A percentile compares a stretch with the other conserved stretches of the same genome.
Evolutionary conservation across 2,797 vertebrate genomes (phyloP).

Genomic region (Microctenopoma lineatum): DNA sequence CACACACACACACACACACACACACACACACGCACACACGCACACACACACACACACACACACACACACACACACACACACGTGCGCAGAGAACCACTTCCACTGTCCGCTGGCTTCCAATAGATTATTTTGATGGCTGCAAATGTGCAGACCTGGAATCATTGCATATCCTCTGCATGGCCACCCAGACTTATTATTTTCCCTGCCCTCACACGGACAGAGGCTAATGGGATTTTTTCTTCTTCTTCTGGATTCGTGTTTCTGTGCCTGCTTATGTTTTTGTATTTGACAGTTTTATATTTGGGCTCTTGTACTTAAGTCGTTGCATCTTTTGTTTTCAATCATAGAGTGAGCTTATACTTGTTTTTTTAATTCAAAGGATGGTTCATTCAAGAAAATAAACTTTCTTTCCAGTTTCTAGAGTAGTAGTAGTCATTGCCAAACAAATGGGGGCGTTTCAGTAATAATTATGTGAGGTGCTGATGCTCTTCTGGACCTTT

Average conservation of each 20-base stretch:
- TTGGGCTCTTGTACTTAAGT: slow-evolving; percentile 6
- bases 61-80: slow-evolving; percentile 34
- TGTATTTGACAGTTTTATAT: slow-evolving; percentile 1
- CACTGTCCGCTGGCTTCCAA: slow-evolving; percentile 52
- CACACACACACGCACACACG: slow-evolving; percentile 34
- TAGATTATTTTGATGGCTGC: slow-evolving; percentile 58
- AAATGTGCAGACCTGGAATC: slow-evolving; percentile 59
- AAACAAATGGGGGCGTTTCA: neutral
- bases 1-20: slow-evolving; percentile 30
- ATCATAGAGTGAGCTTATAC: accelerated
- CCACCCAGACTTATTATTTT: slow-evolving; percentile 53
- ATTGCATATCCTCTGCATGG: slow-evolving; percentile 56
- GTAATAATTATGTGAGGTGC: too few species aligned
- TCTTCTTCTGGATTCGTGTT: slow-evolving; percentile 33
- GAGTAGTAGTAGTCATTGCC: neutral
- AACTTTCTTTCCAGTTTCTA: neutral
- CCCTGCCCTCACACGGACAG: slow-evolving; percentile 48
- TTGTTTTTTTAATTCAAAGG: neutral
- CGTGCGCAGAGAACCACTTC: slow-evolving; percentile 11
- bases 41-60: slow-evolving; percentile 25
- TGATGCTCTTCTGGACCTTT: too few species aligned
- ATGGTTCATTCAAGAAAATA: neutral
- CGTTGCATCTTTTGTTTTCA: slow-evolving; percentile 7
- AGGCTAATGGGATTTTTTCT: slow-evolving; percentile 55
- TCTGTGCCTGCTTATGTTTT: neutral